Evolutionary conservation across 35 echinoderm and acorn worm species (phyloP), one percentile per base, ranked within the genome.

Genomic region (Holothuria glaberrima): DNA sequence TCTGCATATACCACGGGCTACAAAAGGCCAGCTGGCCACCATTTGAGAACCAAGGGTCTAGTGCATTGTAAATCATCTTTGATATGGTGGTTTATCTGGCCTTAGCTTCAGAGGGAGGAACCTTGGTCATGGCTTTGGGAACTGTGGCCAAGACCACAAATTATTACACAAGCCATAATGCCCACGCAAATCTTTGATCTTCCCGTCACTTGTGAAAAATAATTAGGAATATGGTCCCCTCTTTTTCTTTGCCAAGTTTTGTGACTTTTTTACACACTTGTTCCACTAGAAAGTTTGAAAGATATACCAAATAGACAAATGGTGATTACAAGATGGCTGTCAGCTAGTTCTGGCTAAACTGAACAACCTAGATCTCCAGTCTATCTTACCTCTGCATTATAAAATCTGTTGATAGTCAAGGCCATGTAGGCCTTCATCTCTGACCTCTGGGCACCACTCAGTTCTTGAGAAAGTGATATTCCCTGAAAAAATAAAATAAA

Each of bases 361-460:
- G 16, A 67, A 67, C 16, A 67, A 6, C 29, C 3, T 16, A 29
- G 10, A 21, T 69, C 19, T 18, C 14, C 66, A 29, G 1, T 12
- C 12, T 58, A 16, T 17, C 67, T 92, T 88, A 98, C 96, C 93
- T 99, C 94, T 33, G 97, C 93, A 58, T 90, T 80, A 32, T 95
- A 89, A 18, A 99, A 71, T 62, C 91, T 99, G 85, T 95, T 99
- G 48, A 93, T 88, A 30, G 93, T 93, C 19, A 99, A 76, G 5
- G 97, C 73, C 93, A 99, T 91, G 86, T 99, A 99, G 0, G 97
- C 93, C 82, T 99, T 95, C 86, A 99, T 86, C 66, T 95, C 93
- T 18, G 97, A 92, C 52, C 80, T 94, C 73, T 99, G 97, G 5
- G 87, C 38, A 48, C 88, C 88, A 76, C 91, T 93, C 30, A 99